phyloP scores from a whole-genome alignment of 2,797 vertebrate genomes.

The Hemibagrus guttatus region DNA sequence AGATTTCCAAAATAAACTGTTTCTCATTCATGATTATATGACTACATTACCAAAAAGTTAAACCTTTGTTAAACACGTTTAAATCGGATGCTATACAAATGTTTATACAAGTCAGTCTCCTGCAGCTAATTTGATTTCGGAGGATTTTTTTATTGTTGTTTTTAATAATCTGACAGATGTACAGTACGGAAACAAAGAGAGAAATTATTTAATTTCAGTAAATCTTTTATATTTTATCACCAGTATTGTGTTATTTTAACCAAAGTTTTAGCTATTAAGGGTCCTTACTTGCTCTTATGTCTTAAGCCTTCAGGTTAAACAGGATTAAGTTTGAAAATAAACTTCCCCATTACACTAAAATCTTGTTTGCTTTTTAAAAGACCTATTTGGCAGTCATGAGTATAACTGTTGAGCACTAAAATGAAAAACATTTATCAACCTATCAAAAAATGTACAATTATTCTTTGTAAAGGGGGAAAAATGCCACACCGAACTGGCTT shows the following conservation, averaged over 20 bases:
- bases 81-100: not conserved
- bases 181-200: not conserved
- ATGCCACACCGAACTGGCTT: not conserved
- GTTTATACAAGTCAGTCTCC: not conserved
- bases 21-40: not conserved
- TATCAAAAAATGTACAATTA: constrained; percentile 8
- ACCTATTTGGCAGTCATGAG: not conserved
- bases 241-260: not conserved
- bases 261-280: not conserved
- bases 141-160: not conserved
- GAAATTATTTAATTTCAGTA: not conserved
- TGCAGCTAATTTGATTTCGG: not conserved
- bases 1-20: not conserved
- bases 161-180: not conserved
- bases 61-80: not conserved
- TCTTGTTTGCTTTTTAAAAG: constrained; percentile 3
- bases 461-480: not conserved
- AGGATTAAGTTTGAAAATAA: constrained; percentile 3
- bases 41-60: not conserved
- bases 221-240: not conserved
- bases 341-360: constrained; percentile 11
- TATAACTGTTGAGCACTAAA: constrained; percentile 6
- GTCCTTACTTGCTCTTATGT: not conserved
- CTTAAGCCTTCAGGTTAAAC: constrained; percentile 1
- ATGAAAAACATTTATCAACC: constrained; percentile 20